Evolutionary conservation across 2,888 invertebrate genomes (phyloP), one percentile per base, ranked within the genome.

Genomic region (Tiphia femorata): DNA sequence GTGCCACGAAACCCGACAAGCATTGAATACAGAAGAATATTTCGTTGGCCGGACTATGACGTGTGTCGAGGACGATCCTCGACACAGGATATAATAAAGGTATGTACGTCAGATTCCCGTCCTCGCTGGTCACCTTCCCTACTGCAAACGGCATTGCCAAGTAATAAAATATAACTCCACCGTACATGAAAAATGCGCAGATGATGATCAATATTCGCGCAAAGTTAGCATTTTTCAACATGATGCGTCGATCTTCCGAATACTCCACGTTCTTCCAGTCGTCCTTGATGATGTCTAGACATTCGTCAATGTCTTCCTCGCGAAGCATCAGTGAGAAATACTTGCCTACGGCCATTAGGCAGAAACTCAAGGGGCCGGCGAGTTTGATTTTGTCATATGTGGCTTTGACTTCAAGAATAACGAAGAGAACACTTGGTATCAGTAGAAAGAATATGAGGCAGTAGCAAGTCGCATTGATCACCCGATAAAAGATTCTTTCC

Each of bases 61-160:
- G 67, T 3, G 70, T 64, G 25, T 78, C 67, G 8, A 73, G 52
- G 0, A 77, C 41, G 2, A 51, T 44, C 4, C 49, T 61, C 7
- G 76, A 75, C 16, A 77, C 66, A 3, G 76, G 76, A 61, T 73
- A 76, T 0, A 73, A 66, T 2, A 79, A 41, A 1, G 65, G 60
- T 29, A 57, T 56, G n/a, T 70, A 51, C 0, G 72, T 73, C 0
- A 56, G 4, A 35, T 76, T 21, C 43, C 46, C 5, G 57, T 63
- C 38, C 53, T 69, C n/a, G 53, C 69, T 23, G 21, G 59, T 3
- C 54, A 70, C 35, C 14, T 55, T 57, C 2, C 49, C 62, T 0
- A 46, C 35, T 1, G 62, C 48, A 0, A 77, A 19, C 4, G 76
- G 78, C 58, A 77, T 51, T 4, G 71, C 68, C 0, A 73, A 59